Base-by-base conservation (phyloP, 1,140 invertebrate genomes). In the Drosophila kepulauana region DNA sequence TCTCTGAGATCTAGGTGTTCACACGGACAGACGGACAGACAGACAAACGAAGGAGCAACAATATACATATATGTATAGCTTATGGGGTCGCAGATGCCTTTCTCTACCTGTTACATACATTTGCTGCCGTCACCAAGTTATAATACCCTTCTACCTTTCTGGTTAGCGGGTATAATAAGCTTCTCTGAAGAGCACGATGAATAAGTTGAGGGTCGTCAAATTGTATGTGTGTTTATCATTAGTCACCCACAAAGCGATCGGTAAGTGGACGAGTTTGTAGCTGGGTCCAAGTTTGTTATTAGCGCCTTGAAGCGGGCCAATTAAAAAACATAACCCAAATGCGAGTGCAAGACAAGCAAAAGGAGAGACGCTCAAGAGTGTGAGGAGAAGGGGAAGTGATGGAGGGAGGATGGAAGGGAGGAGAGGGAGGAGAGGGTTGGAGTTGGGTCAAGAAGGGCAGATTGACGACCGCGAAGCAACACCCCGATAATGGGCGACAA, bases 281-380 rank as follows among this genome's bases (percentile, higher is more conserved):
- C n/a, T 13, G 41, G 15, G 25, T 25, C 20, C 20, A 68, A n/a
- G 10, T 30, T 68, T 51, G 49, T 62, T 68, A 63, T 54, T 28
- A 71, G 38, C 52, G 66, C 58, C 73, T 64, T 41, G 46, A 63
- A 63, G 61, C 69, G 64, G 71, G 81, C 78, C 87, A 91, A 91
- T 91, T 91, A 91, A 84, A 25, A 38, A 87, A 78, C 71, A 79
- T 84, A 91, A 91, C 85, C 88, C 75, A 79, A 91, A 91, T 81
- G 64, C 66, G 67, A 77, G 62, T 43, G 46, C 35, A 58, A 58
- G 15, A 38, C 41, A 49, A 48, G 43, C 62, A 58, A 73, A 73
- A 64, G 54, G 11, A 67, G 28, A 10, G 20, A 52, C 10, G 59
- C 52, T 66, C 52, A 35, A 56, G 65, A 28, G 57, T 13, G 57